These are phyloP conservation scores for Euplagia quadripunctaria DNA, from an alignment of 2,888 invertebrate genomes.

Conservation along the genomic window DNA sequence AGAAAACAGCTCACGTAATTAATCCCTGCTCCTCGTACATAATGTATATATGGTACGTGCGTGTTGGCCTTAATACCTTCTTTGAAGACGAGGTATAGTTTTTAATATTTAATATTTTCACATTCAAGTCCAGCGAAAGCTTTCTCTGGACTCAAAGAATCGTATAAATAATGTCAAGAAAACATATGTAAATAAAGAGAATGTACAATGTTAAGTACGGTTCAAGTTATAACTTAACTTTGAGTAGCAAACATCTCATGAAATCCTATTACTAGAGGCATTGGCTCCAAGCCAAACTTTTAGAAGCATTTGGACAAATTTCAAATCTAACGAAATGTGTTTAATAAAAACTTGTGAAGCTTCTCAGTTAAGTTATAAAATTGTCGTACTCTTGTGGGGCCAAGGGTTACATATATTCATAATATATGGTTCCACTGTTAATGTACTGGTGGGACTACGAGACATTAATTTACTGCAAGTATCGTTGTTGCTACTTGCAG, in stretches of 20 bases:
- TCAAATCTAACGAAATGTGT: background rate
- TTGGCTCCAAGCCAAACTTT: constrained; percentile 2
- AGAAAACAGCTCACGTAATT: too few species aligned
- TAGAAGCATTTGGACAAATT: constrained; percentile 1
- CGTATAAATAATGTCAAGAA: background rate
- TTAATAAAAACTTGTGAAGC: background rate
- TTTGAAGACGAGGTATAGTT: too few species aligned
- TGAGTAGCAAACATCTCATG: background rate
- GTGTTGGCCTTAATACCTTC: too few species aligned
- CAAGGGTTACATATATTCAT: too few species aligned
- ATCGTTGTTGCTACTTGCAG: too few species aligned
- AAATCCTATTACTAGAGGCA: background rate
- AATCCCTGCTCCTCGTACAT: too few species aligned
- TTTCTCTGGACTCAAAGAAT: background rate
- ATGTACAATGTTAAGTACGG: background rate
- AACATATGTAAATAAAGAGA: background rate
- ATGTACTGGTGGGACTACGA: too few species aligned
- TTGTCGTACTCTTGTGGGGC: too few species aligned
- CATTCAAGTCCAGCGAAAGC: background rate
- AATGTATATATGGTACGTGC: too few species aligned
- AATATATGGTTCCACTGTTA: too few species aligned
- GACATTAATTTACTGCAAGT: too few species aligned
- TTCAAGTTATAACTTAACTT: background rate
- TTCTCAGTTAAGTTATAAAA: background rate
- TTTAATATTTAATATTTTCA: too few species aligned